Evolutionary conservation across 1,140 invertebrate species (phyloP).

Genomic region (Megathymus violae): DNA sequence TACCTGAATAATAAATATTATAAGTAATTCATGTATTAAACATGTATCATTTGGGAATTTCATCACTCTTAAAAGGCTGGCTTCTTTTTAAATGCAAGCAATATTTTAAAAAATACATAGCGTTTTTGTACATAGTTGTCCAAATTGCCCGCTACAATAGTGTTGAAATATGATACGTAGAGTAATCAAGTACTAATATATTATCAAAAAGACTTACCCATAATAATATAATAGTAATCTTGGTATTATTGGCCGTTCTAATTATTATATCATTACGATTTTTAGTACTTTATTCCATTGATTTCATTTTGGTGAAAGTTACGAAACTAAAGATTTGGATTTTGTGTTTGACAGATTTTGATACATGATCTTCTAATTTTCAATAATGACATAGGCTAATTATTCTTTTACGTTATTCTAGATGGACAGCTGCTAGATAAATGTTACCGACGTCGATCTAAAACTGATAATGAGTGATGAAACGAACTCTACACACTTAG

Average conservation of each 20-base stretch:
- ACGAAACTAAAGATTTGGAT: slow-evolving; percentile 14
- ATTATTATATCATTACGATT: slow-evolving; percentile 23
- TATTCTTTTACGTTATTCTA: slow-evolving; percentile 16
- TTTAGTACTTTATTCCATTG: slow-evolving; percentile 43
- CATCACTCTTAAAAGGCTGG: slow-evolving; percentile 11
- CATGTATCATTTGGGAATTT: background rate
- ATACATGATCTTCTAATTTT: slow-evolving; percentile 25
- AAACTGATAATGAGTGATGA: too few species aligned
- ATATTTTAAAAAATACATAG: slow-evolving; percentile 4
- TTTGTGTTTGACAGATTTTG: slow-evolving; percentile 17
- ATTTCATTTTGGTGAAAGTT: slow-evolving; percentile 5
- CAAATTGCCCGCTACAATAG: slow-evolving; percentile 50
- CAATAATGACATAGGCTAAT: slow-evolving; percentile 9
- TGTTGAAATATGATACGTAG: slow-evolving; percentile 1
- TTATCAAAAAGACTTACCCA: slow-evolving; percentile 3
- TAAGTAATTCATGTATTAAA: too few species aligned
- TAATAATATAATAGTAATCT: slow-evolving; percentile 1
- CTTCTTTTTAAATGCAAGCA: slow-evolving; percentile 26
- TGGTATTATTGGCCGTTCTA: background rate
- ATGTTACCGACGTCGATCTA: too few species aligned
- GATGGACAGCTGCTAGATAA: slow-evolving; percentile 13
- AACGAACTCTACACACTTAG: too few species aligned
- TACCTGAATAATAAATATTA: background rate
- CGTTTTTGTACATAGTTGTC: slow-evolving; percentile 20
- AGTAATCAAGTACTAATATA: too few species aligned